Conservation (phyloP, 2,797 vertebrate genomes). For the Craterocephalus amniculus region DNA sequence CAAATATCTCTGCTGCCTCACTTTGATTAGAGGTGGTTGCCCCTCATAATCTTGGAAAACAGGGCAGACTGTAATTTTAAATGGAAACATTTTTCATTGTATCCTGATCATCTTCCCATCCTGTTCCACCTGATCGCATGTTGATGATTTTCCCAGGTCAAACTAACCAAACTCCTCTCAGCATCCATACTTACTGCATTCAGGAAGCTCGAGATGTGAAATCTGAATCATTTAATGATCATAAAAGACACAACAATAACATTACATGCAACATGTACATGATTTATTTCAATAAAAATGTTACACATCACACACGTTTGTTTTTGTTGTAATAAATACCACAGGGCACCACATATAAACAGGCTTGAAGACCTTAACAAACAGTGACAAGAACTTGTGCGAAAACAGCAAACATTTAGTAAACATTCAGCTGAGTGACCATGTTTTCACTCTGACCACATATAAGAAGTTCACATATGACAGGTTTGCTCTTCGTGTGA, state of each 20-base stretch:
- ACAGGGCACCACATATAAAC: slow-evolving; percentile 72
- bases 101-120: slow-evolving; percentile 28
- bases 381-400: slow-evolving; percentile 76
- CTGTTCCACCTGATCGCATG: slow-evolving; percentile 42
- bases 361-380: slow-evolving; percentile 61
- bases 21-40: slow-evolving; percentile 27
- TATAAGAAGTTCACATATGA: slow-evolving; percentile 49
- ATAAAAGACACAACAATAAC: slow-evolving; percentile 35
- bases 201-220: not conserved
- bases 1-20: slow-evolving; percentile 35
- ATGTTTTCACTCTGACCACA: slow-evolving; percentile 47
- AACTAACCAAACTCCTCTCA: slow-evolving; percentile 48
- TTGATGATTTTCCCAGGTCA: slow-evolving; percentile 48
- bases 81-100: slow-evolving; percentile 49
- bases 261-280: slow-evolving; percentile 65
- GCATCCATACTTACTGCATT: not conserved
- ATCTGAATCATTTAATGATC: slow-evolving; percentile 1
- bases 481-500: slow-evolving; percentile 38
- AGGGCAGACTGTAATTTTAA: slow-evolving; percentile 23
- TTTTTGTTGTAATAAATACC: slow-evolving; percentile 77
- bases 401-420: slow-evolving; percentile 76
- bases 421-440: slow-evolving; percentile 78
- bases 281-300: slow-evolving; percentile 81
- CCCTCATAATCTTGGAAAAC: slow-evolving; percentile 37
- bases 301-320: slow-evolving; percentile 67